Percentiles rank a stretch among this genome's conserved stretches.
phyloP scores from a whole-genome alignment of 2,797 vertebrate genomes.

The Chaetophractus vellerosus region DNA sequence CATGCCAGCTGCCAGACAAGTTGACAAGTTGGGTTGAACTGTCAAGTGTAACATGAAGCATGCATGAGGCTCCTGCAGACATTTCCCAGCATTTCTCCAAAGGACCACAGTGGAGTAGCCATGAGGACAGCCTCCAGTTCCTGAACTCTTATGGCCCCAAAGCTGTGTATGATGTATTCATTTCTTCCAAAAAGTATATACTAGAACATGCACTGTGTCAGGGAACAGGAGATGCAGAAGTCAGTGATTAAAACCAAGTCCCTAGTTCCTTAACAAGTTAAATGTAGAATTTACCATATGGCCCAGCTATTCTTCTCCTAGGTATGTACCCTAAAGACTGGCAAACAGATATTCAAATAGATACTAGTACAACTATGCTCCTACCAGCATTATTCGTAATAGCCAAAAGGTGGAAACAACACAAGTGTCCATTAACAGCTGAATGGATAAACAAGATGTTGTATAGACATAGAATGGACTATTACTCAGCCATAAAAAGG shows the following conservation, averaged over 20 bases:
- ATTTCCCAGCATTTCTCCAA: background rate
- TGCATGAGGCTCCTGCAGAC: background rate
- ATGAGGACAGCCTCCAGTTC: background rate
- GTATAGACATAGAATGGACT: too few species aligned
- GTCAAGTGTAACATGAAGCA: background rate
- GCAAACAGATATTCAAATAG: too few species aligned
- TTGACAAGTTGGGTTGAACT: background rate
- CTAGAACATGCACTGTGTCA: too few species aligned
- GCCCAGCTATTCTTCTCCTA: too few species aligned
- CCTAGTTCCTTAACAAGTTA: background rate
- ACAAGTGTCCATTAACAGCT: too few species aligned
- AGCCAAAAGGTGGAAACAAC: too few species aligned
- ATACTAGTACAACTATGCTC: too few species aligned
- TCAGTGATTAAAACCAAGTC: background rate
- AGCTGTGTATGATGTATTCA: background rate
- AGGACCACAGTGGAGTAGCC: background rate
- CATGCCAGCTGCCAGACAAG: background rate
- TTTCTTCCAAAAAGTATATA: background rate
- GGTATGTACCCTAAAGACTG: too few species aligned
- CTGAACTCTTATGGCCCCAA: background rate
- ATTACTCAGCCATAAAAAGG: too few species aligned
- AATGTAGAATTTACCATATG: too few species aligned
- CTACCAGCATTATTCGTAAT: too few species aligned
- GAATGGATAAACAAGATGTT: too few species aligned
- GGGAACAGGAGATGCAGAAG: background rate